Percentiles rank a stretch among this genome's conserved stretches.
Evolutionary conservation across 2,888 invertebrate species (phyloP).

Genomic region (Fissipunctia ypsillon): DNA sequence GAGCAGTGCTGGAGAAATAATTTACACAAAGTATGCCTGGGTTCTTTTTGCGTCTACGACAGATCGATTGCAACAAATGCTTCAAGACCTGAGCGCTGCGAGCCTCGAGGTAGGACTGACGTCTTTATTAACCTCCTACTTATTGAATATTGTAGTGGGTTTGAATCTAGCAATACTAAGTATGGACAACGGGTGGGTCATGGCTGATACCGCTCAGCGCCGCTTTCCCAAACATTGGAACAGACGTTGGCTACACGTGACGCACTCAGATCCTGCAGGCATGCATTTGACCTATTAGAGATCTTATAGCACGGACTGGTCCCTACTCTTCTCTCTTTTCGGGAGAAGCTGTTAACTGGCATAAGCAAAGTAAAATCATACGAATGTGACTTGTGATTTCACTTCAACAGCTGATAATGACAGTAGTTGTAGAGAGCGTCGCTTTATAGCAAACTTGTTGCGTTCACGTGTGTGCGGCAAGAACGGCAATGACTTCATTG

Average conservation of each 20-base stretch:
- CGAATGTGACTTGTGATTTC: not conserved
- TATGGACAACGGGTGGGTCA: not conserved
- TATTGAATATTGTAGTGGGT: not conserved
- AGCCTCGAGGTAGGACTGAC: too few species aligned
- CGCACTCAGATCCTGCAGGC: too few species aligned
- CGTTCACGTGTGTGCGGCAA: not conserved
- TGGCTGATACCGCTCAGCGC: not conserved
- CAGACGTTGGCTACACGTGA: not conserved
- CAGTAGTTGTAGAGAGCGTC: not conserved
- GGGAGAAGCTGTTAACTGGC: not conserved
- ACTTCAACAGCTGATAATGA: not conserved
- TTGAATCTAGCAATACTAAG: not conserved
- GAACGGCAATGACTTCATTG: not conserved
- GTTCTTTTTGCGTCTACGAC: too few species aligned
- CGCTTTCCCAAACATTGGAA: too few species aligned
- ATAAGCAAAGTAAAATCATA: not conserved
- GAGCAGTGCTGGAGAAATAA: not conserved
- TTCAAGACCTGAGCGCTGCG: too few species aligned
- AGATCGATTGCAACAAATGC: too few species aligned
- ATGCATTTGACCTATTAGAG: too few species aligned
- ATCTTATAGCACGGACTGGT: too few species aligned
- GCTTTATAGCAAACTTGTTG: not conserved
- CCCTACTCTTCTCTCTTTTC: too few species aligned
- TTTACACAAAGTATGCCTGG: not conserved
- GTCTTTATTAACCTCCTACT: too few species aligned